Percentiles rank a stretch among this genome's conserved stretches.
Conservation (phyloP, 2,797 vertebrate genomes). For the Corythornis leucogaster region DNA sequence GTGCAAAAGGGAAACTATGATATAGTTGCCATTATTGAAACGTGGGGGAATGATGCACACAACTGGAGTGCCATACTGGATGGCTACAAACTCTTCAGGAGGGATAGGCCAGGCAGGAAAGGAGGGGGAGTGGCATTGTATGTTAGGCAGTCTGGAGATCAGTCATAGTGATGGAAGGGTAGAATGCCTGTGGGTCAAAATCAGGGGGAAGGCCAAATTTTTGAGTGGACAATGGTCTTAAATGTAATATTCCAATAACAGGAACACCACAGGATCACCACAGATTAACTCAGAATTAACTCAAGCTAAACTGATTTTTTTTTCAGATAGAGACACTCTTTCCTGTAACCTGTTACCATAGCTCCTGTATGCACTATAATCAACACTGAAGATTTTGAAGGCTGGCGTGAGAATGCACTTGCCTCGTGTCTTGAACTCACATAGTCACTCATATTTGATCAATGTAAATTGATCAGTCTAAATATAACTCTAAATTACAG, state of each 20-base stretch:
- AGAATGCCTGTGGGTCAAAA: too few relatives aligned
- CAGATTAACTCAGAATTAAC: neutral
- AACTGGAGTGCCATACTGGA: too few relatives aligned
- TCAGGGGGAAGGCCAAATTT: neutral
- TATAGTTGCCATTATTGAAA: too few relatives aligned
- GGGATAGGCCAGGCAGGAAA: too few relatives aligned
- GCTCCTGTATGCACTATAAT: neutral
- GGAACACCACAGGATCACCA: neutral
- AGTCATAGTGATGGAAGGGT: too few relatives aligned
- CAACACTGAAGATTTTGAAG: neutral
- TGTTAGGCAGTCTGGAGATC: too few relatives aligned
- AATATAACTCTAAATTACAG: neutral
- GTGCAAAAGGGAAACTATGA: too few relatives aligned
- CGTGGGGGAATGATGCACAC: too few relatives aligned
- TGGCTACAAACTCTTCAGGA: too few relatives aligned
- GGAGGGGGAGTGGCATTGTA: too few relatives aligned
- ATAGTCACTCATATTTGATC: neutral
- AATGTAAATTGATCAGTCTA: neutral
- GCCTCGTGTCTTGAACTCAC: neutral
- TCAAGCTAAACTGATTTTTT: neutral
- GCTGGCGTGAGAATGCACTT: neutral
- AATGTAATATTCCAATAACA: neutral
- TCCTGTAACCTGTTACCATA: neutral
- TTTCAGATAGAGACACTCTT: neutral
- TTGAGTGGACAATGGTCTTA: neutral